phyloP scores from a whole-genome alignment of 2,797 vertebrate genomes.

The Melanotaenia boesemani region DNA sequence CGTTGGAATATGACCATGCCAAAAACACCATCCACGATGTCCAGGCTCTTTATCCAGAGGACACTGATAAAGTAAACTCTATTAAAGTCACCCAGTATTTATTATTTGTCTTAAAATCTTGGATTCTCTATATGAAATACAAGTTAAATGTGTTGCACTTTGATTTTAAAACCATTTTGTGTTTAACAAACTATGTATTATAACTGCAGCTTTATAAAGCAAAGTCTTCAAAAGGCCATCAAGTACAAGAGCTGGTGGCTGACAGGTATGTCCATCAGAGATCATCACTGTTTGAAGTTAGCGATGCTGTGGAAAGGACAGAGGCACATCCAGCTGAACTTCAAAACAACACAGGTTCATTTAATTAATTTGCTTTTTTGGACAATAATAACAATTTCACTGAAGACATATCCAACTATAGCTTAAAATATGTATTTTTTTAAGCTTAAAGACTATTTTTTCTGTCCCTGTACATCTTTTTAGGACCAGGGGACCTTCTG shows the following conservation, averaged over 20 bases:
- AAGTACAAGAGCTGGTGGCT: constrained; percentile 60
- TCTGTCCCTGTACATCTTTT: background rate
- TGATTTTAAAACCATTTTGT: background rate
- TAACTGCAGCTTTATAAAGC: constrained; percentile 77
- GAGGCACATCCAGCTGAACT: constrained; percentile 56
- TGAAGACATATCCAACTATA: background rate
- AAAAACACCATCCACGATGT: constrained; percentile 76
- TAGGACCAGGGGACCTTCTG: constrained; percentile 71
- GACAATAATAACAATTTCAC: background rate
- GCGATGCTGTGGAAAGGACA: constrained; percentile 49
- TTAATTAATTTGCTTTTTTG: background rate
- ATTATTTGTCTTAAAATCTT: background rate
- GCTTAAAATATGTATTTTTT: background rate
- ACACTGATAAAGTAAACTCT: constrained; percentile 82
- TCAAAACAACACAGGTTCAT: constrained; percentile 80
- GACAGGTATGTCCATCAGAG: constrained; percentile 66
- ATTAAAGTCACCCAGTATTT: background rate
- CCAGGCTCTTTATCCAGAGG: constrained; percentile 74
- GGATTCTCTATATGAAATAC: background rate
- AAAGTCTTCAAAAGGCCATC: constrained; percentile 52
- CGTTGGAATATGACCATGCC: constrained; percentile 61
- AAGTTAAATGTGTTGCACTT: background rate
- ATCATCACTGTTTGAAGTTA: constrained; percentile 57
- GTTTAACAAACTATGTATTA: constrained; percentile 14
- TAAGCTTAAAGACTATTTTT: background rate